Percentiles rank a stretch among this genome's conserved stretches.
phyloP scores from a whole-genome alignment of 2,797 vertebrate genomes.

The Naso thynnoides region DNA sequence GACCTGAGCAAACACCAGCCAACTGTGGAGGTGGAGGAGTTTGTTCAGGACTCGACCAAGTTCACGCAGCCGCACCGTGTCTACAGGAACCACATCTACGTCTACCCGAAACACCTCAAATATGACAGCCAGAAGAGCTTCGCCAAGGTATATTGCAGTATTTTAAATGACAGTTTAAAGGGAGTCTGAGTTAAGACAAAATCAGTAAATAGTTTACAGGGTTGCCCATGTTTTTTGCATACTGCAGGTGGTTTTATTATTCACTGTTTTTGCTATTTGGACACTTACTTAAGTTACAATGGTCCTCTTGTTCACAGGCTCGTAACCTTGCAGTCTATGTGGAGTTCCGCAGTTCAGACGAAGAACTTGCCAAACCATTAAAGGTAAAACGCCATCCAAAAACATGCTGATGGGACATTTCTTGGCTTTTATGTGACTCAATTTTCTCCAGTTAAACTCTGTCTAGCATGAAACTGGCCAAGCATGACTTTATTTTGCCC shows the following conservation, averaged over 20 bases:
- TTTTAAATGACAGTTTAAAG: background rate
- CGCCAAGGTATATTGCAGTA: slow-evolving; percentile 87
- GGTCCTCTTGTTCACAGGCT: slow-evolving; percentile 87
- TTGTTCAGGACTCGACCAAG: slow-evolving; percentile 92
- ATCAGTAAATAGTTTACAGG: background rate
- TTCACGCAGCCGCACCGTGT: slow-evolving; percentile 92
- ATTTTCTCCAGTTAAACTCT: slow-evolving; percentile 26
- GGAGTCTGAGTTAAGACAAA: background rate
- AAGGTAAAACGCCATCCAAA: slow-evolving; percentile 84
- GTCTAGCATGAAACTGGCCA: slow-evolving; percentile 1
- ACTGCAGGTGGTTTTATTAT: slow-evolving; percentile 30
- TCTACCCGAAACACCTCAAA: slow-evolving; percentile 98
- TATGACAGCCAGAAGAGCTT: slow-evolving; percentile 98
- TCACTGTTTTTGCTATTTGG: slow-evolving; percentile 3
- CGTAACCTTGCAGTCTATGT: slow-evolving; percentile 95
- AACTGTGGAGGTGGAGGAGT: slow-evolving; percentile 96
- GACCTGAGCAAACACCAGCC: slow-evolving; percentile 87
- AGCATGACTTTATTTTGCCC: background rate
- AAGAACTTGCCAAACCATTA: slow-evolving; percentile 91
- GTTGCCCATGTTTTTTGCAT: slow-evolving; percentile 4
- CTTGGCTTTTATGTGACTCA: slow-evolving; percentile 11
- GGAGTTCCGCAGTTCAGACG: slow-evolving; percentile 96
- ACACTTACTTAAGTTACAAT: slow-evolving; percentile 43
- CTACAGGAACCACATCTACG: slow-evolving; percentile 97
- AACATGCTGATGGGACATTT: slow-evolving; percentile 31